Evolutionary conservation across 1,140 invertebrate species (phyloP).

Genomic region (Drosophila arizonae): DNA sequence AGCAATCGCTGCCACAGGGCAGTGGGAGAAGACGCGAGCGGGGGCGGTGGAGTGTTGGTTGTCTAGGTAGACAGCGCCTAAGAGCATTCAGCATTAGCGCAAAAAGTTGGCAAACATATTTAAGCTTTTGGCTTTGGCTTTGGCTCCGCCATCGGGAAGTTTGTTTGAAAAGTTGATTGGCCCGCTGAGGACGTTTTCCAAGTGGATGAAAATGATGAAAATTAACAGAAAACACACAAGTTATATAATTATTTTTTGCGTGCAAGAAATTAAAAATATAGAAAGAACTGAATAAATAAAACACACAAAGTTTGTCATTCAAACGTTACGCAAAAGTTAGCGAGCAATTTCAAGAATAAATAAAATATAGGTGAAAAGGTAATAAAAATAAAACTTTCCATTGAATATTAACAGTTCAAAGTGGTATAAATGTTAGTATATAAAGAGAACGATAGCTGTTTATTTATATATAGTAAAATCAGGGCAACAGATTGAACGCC

Average conservation of each 20-base stretch:
- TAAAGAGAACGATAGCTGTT: background rate
- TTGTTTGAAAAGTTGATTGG: slow-evolving; percentile 25
- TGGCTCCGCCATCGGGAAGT: slow-evolving; percentile 3
- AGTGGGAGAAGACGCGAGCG: background rate
- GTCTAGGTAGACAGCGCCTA: slow-evolving; percentile 8
- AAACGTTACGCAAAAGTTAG: background rate
- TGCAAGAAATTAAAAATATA: background rate
- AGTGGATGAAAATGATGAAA: slow-evolving; percentile 17
- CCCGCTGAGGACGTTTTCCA: background rate
- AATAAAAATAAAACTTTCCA: background rate
- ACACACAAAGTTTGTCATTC: background rate
- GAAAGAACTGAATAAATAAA: background rate
- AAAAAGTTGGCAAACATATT: slow-evolving; percentile 30
- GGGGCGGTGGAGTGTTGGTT: background rate
- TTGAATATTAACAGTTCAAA: background rate
- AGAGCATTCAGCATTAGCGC: slow-evolving; percentile 6
- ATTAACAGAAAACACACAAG: slow-evolving; percentile 20
- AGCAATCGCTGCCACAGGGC: slow-evolving; percentile 20
- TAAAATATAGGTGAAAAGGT: background rate
- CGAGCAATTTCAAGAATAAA: too few relatives aligned
- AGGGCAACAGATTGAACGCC: too few relatives aligned
- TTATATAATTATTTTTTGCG: slow-evolving; percentile 19
- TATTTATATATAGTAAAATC: background rate
- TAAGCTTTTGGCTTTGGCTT: slow-evolving; percentile 27
- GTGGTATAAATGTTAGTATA: background rate